These are phyloP conservation scores for Metacarcinus magister DNA, from an alignment of 2,888 invertebrate genomes.

Conservation along the genomic window DNA sequence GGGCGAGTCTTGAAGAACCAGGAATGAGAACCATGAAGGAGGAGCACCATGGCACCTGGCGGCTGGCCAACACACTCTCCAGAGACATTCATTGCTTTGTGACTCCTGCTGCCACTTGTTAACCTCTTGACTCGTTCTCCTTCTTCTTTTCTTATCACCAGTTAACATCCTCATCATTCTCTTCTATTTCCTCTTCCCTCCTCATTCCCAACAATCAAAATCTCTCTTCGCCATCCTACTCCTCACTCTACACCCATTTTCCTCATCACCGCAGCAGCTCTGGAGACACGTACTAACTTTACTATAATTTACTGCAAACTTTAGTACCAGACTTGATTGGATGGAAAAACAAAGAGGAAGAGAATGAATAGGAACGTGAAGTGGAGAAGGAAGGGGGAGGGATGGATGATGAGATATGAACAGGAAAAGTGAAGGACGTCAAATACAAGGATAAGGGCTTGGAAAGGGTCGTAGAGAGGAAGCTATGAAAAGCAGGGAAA, in stretches of 20 bases:
- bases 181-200: neutral
- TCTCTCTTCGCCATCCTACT: neutral
- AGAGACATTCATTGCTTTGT: neutral
- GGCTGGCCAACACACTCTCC: neutral
- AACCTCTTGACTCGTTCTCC: neutral
- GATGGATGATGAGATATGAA: neutral
- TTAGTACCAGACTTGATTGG: neutral
- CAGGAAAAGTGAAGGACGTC: neutral
- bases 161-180: neutral
- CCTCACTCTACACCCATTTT: neutral
- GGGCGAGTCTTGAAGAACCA: neutral
- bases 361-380: neutral
- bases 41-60: constrained; percentile 37
- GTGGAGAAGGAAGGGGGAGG: neutral
- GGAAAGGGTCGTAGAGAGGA: neutral
- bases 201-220: neutral
- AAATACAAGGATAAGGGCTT: neutral
- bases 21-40: neutral
- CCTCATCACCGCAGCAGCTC: neutral
- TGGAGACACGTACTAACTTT: neutral
- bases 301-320: neutral
- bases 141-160: neutral
- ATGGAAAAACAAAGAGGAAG: neutral
- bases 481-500: neutral
- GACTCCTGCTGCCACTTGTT: constrained; percentile 21